These are phyloP conservation scores for Siderastrea siderea DNA, from an alignment of 92 coral and sea anemone genomes.

Conservation along the genomic window DNA sequence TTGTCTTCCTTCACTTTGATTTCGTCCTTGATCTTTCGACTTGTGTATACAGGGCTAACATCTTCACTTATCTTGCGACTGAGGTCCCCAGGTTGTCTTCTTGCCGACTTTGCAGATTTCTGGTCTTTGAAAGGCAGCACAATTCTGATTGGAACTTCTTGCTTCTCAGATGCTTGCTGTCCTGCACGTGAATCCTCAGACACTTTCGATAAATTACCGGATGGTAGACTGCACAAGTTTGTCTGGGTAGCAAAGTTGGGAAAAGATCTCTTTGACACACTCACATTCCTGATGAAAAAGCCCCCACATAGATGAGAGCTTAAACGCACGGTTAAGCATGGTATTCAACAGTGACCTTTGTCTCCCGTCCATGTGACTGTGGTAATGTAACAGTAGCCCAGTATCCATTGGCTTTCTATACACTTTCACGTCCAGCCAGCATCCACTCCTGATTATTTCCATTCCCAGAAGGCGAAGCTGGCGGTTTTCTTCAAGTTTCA, in stretches of 20 bases:
- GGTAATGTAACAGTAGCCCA: too few relatives aligned
- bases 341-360: too few relatives aligned
- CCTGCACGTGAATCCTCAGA: neutral
- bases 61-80: neutral
- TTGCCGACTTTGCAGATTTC: conserved; percentile 18
- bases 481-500: too few relatives aligned
- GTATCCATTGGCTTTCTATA: too few relatives aligned
- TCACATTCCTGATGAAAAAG: conserved; percentile 49
- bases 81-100: conserved; percentile 46
- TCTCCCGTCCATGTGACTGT: too few relatives aligned
- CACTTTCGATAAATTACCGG: conserved; percentile 32
- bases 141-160: conserved; percentile 29
- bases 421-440: too few relatives aligned
- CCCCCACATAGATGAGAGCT: conserved; percentile 33
- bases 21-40: too few relatives aligned
- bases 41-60: too few relatives aligned
- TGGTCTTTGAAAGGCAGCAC: conserved; percentile 59
- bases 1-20: too few relatives aligned
- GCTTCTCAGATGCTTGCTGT: neutral
- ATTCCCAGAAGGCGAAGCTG: too few relatives aligned
- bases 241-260: conserved; percentile 35
- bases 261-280: conserved; percentile 35
- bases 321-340: too few relatives aligned
- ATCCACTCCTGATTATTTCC: too few relatives aligned
- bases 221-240: conserved; percentile 38